Conservation (phyloP, 2,797 vertebrate genomes). For the Micrastur ruficollis region DNA sequence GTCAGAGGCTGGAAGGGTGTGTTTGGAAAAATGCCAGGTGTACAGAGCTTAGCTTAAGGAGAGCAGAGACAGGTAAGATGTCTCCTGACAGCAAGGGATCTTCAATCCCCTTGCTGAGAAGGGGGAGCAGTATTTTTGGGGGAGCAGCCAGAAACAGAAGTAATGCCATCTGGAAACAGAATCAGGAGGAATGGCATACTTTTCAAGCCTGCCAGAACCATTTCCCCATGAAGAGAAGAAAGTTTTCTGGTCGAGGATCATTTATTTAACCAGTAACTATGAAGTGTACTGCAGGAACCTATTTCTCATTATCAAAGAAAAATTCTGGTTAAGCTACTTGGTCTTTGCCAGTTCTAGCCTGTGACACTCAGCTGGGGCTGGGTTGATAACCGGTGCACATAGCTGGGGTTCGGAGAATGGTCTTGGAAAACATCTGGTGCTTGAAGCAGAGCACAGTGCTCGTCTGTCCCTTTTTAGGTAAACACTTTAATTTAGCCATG, state of each 20-base stretch:
- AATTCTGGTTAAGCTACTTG: background rate
- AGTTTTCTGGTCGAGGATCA: background rate
- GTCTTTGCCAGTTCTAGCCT: background rate
- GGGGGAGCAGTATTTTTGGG: background rate
- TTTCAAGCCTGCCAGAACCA: background rate
- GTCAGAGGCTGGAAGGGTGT: background rate
- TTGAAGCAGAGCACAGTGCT: conserved; percentile 8
- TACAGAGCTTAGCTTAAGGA: background rate
- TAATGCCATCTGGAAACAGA: background rate
- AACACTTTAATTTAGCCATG: conserved; percentile 13
- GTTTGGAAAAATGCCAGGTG: background rate
- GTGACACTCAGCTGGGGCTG: background rate
- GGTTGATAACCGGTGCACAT: background rate
- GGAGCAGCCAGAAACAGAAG: background rate
- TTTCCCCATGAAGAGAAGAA: background rate
- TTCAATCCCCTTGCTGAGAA: background rate
- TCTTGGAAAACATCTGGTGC: background rate
- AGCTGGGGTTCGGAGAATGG: background rate
- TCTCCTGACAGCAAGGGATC: background rate
- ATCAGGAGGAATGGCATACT: background rate
- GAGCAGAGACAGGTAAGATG: background rate
- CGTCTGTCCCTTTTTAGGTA: background rate
- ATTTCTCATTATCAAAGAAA: background rate
- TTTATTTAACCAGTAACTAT: background rate
- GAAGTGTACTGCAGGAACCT: background rate